A percentile compares a stretch with the other conserved stretches of the same genome.
phyloP scores from a whole-genome alignment of 1,140 invertebrate genomes.

The Drosophila ercepeae region DNA sequence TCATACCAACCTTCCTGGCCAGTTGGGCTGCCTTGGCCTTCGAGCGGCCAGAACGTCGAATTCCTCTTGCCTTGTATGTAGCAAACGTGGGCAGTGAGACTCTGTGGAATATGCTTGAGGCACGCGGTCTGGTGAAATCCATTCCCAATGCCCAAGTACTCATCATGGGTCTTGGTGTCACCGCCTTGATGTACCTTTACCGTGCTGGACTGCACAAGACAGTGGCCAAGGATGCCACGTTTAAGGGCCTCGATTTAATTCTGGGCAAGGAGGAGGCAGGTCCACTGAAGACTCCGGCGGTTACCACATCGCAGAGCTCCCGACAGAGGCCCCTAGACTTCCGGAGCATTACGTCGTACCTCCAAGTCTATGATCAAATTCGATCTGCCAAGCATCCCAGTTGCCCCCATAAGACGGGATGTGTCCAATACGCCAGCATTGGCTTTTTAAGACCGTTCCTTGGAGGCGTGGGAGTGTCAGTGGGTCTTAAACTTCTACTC shows the following conservation, averaged over 20 bases:
- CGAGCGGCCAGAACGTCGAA: constrained; percentile 89
- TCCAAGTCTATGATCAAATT: constrained; percentile 54
- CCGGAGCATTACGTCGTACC: constrained; percentile 29
- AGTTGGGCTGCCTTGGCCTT: constrained; percentile 88
- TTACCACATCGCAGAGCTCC: constrained; percentile 19
- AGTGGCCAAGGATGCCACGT: constrained; percentile 85
- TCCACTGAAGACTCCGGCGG: constrained; percentile 18
- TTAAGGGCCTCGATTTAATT: constrained; percentile 86
- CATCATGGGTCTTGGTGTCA: constrained; percentile 86
- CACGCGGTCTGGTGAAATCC: constrained; percentile 86
- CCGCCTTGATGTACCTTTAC: constrained; percentile 86
- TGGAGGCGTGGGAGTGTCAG: constrained; percentile 86
- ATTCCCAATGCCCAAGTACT: constrained; percentile 88
- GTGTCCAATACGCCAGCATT: constrained; percentile 85
- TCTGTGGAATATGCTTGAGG: constrained; percentile 88
- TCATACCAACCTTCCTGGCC: constrained; percentile 88
- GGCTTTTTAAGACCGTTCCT: constrained; percentile 86
- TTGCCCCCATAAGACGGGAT: constrained; percentile 87
- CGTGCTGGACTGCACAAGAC: constrained; percentile 84
- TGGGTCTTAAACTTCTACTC: constrained; percentile 84
- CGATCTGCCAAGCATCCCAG: constrained; percentile 83
- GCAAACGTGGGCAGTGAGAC: constrained; percentile 92
- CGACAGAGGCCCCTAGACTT: constrained; percentile 19
- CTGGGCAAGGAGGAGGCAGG: constrained; percentile 86
- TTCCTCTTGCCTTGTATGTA: constrained; percentile 90